These are phyloP conservation scores for Orussus abietinus DNA, from an alignment of 1,140 invertebrate species.

Conservation along the genomic window DNA sequence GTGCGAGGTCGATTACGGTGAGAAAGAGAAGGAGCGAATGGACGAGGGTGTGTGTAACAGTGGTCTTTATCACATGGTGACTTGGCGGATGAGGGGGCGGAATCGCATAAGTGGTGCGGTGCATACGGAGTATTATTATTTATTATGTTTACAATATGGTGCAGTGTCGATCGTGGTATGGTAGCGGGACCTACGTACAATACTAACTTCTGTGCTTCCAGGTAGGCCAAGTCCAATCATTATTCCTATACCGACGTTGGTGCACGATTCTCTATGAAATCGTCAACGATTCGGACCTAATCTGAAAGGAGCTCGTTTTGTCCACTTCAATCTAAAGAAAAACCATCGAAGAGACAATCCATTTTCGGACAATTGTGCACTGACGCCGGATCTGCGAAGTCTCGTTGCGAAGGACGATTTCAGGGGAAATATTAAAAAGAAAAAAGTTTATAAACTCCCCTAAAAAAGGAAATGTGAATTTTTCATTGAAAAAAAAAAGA, in stretches of 20 bases:
- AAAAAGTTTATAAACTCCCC: no score
- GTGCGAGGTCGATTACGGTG: no score
- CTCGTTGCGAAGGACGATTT: no score
- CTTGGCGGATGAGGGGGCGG: conserved; percentile 48
- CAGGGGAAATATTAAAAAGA: no score
- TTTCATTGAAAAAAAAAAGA: no score
- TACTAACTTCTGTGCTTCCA: conserved; percentile 57
- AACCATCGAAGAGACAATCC: no score
- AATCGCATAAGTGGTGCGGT: conserved; percentile 46
- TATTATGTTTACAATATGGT: conserved; percentile 49
- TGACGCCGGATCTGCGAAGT: no score
- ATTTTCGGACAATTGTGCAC: no score
- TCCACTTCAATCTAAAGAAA: no score
- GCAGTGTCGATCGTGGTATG: conserved; percentile 53
- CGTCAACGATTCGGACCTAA: no score
- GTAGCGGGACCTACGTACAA: conserved; percentile 54
- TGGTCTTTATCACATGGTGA: conserved; percentile 34
- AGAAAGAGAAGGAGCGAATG: conserved; percentile 4
- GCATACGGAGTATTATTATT: conserved; percentile 30
- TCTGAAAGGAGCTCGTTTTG: no score
- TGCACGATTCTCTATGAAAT: conserved; percentile 24
- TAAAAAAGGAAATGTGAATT: no score
- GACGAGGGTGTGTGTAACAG: conserved; percentile 12
- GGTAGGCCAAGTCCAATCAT: conserved; percentile 56
- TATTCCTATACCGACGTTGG: conserved; percentile 37